A percentile compares a stretch with the other conserved stretches of the same genome.
Evolutionary conservation across 2,888 invertebrate species (phyloP).

Genomic region (Dynastes maya): DNA sequence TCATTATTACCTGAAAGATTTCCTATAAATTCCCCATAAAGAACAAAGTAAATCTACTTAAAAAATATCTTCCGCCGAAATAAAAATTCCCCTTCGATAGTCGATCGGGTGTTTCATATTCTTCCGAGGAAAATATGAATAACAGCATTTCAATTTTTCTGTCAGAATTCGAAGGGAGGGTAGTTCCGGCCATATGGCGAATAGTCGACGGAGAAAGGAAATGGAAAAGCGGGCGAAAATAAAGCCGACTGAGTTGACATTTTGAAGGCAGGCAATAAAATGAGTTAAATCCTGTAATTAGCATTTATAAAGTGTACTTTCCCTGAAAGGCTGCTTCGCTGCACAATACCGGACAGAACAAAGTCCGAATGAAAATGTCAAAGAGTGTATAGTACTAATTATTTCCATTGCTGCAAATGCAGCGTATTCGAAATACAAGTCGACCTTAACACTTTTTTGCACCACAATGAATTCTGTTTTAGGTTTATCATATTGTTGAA

Average conservation of each 20-base stretch:
- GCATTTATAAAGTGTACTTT: slow-evolving; percentile 52
- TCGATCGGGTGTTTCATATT: too few relatives aligned
- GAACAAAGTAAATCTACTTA: too few relatives aligned
- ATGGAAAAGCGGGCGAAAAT: slow-evolving; percentile 43
- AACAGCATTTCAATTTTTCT: slow-evolving; percentile 7
- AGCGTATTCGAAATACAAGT: neutral
- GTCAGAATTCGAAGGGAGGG: slow-evolving; percentile 6
- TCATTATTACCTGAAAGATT: too few relatives aligned
- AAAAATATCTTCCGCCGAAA: too few relatives aligned
- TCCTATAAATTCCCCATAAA: too few relatives aligned
- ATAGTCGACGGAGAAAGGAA: slow-evolving; percentile 31
- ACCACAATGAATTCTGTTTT: neutral
- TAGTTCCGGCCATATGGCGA: slow-evolving; percentile 15
- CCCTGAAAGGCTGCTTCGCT: slow-evolving; percentile 29
- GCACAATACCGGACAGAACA: slow-evolving; percentile 20
- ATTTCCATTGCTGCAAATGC: neutral
- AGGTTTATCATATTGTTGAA: neutral
- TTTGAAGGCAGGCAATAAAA: slow-evolving; percentile 53
- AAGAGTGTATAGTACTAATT: slow-evolving; percentile 20
- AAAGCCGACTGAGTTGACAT: slow-evolving; percentile 51
- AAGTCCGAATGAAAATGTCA: slow-evolving; percentile 40
- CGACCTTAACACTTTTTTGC: neutral
- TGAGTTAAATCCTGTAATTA: slow-evolving; percentile 56
- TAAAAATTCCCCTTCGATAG: too few relatives aligned
- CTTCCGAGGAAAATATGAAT: neutral